phyloP scores from a whole-genome alignment of 1,140 invertebrate species.

The Pogonomyrmex californicus region DNA sequence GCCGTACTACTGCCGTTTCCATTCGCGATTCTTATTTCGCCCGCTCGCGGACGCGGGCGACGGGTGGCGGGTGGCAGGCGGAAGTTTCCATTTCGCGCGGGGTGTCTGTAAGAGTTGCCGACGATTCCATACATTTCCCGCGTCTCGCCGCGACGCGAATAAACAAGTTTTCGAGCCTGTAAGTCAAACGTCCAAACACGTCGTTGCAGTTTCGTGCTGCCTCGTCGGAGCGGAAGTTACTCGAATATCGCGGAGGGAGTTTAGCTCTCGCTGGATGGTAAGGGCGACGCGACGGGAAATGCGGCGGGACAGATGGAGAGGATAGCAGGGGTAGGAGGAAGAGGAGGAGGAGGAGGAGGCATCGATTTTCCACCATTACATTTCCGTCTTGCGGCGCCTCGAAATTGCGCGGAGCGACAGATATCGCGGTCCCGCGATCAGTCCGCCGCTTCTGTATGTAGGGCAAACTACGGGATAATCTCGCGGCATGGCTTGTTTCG shows the following conservation, averaged over 20 bases:
- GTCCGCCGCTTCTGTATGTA: slow-evolving; percentile 45
- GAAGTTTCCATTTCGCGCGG: slow-evolving; percentile 60
- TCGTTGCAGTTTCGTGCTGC: slow-evolving; percentile 60
- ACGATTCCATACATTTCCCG: slow-evolving; percentile 61
- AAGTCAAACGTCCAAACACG: slow-evolving; percentile 74
- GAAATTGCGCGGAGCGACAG: slow-evolving; percentile 56
- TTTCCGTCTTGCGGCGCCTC: slow-evolving; percentile 34
- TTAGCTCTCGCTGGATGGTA: slow-evolving; percentile 48
- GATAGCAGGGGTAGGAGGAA: background rate
- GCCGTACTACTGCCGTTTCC: slow-evolving; percentile 14
- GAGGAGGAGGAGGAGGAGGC: background rate
- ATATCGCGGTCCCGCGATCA: slow-evolving; percentile 31
- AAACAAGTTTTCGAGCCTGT: slow-evolving; percentile 68
- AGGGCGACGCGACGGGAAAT: slow-evolving; percentile 27
- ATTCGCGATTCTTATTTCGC: slow-evolving; percentile 51
- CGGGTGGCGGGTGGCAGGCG: background rate
- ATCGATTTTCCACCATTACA: slow-evolving; percentile 60
- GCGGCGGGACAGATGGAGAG: background rate
- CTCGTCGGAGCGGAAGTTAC: slow-evolving; percentile 61
- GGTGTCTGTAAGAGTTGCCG: slow-evolving; percentile 35
- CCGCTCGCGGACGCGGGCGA: background rate
- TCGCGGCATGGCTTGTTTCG: slow-evolving; percentile 61
- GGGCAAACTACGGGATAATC: slow-evolving; percentile 63
- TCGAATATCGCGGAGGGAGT: slow-evolving; percentile 59
- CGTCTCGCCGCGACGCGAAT: slow-evolving; percentile 60